Conservation (phyloP, 2,797 vertebrate genomes). For the Columba guinea region DNA sequence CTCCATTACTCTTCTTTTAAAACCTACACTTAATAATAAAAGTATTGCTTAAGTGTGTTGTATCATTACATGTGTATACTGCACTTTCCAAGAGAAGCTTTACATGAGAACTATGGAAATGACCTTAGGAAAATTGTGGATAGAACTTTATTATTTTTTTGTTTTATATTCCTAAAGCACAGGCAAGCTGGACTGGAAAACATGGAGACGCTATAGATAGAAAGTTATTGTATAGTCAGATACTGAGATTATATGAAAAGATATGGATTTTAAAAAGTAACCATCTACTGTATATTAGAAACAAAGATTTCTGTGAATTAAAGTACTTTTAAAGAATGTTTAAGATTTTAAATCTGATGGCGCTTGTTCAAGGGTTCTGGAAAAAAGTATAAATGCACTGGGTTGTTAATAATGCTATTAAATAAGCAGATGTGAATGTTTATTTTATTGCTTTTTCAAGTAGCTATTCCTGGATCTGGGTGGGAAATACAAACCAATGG, state of each 20-base stretch:
- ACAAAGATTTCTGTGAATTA: constrained; percentile 79
- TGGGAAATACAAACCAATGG: neutral
- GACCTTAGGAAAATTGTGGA: constrained; percentile 74
- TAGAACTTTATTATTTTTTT: constrained; percentile 74
- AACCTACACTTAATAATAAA: constrained; percentile 67
- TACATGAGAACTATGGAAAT: constrained; percentile 71
- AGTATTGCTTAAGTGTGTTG: constrained; percentile 71
- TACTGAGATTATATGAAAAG: constrained; percentile 72
- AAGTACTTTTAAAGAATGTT: constrained; percentile 80
- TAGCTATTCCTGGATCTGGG: constrained; percentile 15
- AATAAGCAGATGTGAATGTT: constrained; percentile 58
- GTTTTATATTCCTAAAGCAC: constrained; percentile 73
- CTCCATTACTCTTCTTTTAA: constrained; percentile 64
- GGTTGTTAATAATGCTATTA: constrained; percentile 56
- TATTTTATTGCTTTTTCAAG: constrained; percentile 39
- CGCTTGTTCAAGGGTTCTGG: constrained; percentile 67
- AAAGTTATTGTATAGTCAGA: constrained; percentile 77
- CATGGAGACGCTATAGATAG: constrained; percentile 67
- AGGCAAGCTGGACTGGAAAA: constrained; percentile 64
- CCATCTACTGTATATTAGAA: constrained; percentile 78
- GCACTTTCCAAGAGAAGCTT: constrained; percentile 73
- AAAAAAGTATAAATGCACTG: constrained; percentile 41
- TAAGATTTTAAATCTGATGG: constrained; percentile 71
- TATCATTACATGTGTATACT: constrained; percentile 69
- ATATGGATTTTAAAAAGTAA: constrained; percentile 74